Evolutionary conservation across 2,797 vertebrate species (phyloP).

Genomic region (Prionace glauca): DNA sequence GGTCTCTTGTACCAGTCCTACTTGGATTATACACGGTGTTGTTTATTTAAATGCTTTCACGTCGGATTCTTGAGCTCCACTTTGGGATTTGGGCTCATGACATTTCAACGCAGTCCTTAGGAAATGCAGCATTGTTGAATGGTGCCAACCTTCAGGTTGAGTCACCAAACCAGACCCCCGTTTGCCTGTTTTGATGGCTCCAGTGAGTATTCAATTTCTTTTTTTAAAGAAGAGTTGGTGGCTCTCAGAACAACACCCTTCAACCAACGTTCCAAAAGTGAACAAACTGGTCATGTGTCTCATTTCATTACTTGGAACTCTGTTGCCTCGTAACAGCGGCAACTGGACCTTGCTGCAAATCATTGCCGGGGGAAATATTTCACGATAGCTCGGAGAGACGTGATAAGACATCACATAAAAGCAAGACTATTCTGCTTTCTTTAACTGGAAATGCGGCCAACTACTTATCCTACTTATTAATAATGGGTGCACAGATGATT

Average conservation of each 20-base stretch:
- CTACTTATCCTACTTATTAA: too few relatives aligned
- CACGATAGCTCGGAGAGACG: neutral
- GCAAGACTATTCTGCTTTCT: neutral
- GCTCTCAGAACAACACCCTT: neutral
- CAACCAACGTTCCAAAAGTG: neutral
- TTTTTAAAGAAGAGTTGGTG: neutral
- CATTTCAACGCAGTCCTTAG: neutral
- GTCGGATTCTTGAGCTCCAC: neutral
- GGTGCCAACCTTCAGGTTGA: neutral
- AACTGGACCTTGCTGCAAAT: neutral
- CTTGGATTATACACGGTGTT: neutral
- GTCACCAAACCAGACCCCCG: neutral
- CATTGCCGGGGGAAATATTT: neutral
- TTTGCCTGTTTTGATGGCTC: neutral
- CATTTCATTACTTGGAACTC: neutral
- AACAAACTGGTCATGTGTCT: neutral
- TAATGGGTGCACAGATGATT: neutral
- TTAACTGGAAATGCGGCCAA: neutral
- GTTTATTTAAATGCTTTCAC: neutral
- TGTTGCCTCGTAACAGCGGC: neutral
- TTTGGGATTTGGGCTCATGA: neutral
- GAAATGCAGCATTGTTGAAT: neutral
- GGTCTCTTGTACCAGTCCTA: neutral
- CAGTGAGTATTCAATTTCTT: neutral
- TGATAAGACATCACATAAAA: too few relatives aligned